A percentile compares a stretch with the other conserved stretches of the same genome.
These are phyloP conservation scores for Sebastes cheni DNA, from an alignment of 2,797 vertebrate species.

Conservation along the genomic window DNA sequence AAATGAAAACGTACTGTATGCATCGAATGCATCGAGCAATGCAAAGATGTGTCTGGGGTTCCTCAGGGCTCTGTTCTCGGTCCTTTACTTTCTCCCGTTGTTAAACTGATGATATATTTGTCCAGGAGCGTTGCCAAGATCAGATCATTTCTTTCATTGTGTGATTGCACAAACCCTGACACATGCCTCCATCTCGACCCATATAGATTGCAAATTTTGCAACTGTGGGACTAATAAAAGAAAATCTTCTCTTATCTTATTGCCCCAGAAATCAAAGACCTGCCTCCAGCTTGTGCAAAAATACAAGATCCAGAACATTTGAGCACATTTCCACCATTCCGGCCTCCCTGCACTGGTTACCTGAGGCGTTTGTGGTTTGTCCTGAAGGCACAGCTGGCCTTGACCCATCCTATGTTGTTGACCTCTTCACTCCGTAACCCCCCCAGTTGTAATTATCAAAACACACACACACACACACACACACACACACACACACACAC, in stretches of 20 bases:
- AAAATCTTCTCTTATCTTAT: neutral
- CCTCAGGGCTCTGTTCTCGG: neutral
- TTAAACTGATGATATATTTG: neutral
- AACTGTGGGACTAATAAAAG: too few species aligned
- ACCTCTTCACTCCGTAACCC: neutral
- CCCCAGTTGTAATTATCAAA: neutral
- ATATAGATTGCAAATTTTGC: neutral
- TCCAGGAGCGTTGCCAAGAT: neutral
- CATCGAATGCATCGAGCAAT: neutral
- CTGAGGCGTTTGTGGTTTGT: neutral
- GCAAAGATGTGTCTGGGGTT: neutral
- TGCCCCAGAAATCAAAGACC: neutral
- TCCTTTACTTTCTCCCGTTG: neutral
- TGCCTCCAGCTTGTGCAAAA: neutral
- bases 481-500: slow-evolving; percentile 29
- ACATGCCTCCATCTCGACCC: neutral
- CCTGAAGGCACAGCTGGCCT: neutral
- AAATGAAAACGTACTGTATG: neutral
- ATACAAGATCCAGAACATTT: neutral
- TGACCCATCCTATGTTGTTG: neutral
- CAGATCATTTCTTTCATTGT: neutral
- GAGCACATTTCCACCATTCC: neutral
- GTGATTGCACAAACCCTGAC: neutral
- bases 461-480: slow-evolving; percentile 67
- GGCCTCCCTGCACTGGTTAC: neutral